phyloP scores from a whole-genome alignment of 1,140 invertebrate species.

The Rhopalosiphum maidis region DNA sequence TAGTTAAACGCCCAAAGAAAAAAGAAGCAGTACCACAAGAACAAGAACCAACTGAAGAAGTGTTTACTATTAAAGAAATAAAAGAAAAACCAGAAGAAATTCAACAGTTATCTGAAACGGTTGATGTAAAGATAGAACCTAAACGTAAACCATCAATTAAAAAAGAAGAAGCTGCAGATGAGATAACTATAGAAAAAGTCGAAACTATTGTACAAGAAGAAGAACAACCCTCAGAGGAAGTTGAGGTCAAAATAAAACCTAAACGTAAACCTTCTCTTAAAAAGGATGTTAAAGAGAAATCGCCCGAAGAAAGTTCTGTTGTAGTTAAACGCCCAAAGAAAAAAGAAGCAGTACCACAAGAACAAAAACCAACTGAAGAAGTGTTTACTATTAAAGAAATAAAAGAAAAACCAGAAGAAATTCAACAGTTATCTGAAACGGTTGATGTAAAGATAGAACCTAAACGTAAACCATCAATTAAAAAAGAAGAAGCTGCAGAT shows the following conservation, averaged over 20 bases:
- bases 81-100: constrained; percentile 60
- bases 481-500: neutral
- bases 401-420: constrained; percentile 57
- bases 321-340: neutral
- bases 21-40: neutral
- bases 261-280: constrained; percentile 42
- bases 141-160: constrained; percentile 58
- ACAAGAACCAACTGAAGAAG: constrained; percentile 61
- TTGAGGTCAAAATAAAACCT: constrained; percentile 23
- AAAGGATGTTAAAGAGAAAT: constrained; percentile 58
- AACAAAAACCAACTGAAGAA: constrained; percentile 60
- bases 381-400: constrained; percentile 60
- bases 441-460: too few species aligned
- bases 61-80: constrained; percentile 58
- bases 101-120: neutral
- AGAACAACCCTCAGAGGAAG: constrained; percentile 23
- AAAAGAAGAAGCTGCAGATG: neutral
- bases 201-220: constrained; percentile 33
- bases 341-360: neutral
- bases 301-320: constrained; percentile 34
- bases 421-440: neutral
- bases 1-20: neutral
- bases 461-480: constrained; percentile 21
- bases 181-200: neutral
- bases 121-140: constrained; percentile 26